phyloP scores from a whole-genome alignment of 37 sponge, comb jelly and placozoan species.

The Crambe crambe region DNA sequence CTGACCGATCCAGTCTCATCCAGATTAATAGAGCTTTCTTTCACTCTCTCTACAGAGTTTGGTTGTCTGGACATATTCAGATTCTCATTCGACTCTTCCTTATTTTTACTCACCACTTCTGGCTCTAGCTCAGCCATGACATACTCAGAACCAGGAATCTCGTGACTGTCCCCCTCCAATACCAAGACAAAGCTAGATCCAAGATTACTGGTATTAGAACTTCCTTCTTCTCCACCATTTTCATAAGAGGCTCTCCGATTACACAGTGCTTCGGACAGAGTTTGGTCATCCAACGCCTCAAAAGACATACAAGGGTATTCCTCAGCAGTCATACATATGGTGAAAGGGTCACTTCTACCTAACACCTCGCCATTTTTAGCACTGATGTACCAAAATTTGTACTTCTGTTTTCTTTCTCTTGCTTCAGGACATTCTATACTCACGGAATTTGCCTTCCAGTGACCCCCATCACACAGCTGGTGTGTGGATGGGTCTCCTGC shows the following conservation, averaged over 20 bases:
- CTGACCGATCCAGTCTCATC: not conserved
- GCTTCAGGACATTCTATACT: not conserved
- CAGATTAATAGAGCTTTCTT: too few species aligned
- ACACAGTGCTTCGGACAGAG: not conserved
- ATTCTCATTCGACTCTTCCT: not conserved
- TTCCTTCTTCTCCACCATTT: not conserved
- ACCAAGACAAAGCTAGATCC: conserved; percentile 9
- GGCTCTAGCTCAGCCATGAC: not conserved
- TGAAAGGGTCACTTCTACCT: conserved; percentile 12
- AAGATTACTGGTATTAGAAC: not conserved
- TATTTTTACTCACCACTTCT: not conserved
- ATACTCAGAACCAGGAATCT: not conserved
- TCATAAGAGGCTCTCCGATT: not conserved
- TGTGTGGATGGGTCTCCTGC: conserved; percentile 5
- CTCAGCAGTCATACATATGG: not conserved
- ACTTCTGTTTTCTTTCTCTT: not conserved
- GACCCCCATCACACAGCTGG: conserved; percentile 14
- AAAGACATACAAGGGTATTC: not conserved
- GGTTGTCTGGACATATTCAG: too few species aligned
- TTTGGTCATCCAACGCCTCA: not conserved
- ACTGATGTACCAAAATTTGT: conserved; percentile 12
- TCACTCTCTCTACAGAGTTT: too few species aligned
- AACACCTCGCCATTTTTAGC: not conserved
- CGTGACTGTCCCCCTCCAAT: not conserved
- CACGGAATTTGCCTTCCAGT: not conserved